A percentile compares a stretch with the other conserved stretches of the same genome.
Conservation (phyloP, 2,797 vertebrate genomes). For the Tragopan temminckii region DNA sequence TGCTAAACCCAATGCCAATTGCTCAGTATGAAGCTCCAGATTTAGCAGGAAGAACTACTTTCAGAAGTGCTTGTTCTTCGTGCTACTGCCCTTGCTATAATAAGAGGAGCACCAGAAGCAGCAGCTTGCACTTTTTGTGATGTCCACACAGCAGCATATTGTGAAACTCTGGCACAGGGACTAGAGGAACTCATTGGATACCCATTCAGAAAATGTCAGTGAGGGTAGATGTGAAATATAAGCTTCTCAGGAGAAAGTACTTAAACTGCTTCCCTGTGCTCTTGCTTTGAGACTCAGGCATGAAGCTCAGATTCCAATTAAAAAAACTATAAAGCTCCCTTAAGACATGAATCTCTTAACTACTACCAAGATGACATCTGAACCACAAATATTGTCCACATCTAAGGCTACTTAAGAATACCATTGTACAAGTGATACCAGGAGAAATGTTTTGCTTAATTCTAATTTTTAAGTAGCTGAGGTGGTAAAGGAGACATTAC, state of each 20-base stretch:
- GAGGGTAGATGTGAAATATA: neutral
- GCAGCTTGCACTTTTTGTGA: neutral
- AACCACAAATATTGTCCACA: neutral
- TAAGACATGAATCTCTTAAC: neutral
- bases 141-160: neutral
- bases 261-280: neutral
- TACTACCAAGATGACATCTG: neutral
- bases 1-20: neutral
- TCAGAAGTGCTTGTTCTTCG: neutral
- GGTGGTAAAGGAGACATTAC: neutral
- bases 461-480: neutral
- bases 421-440: neutral
- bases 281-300: neutral
- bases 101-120: neutral
- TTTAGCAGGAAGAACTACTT: neutral
- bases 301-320: neutral
- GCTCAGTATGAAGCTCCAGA: neutral
- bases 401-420: neutral
- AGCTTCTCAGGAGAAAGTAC: neutral
- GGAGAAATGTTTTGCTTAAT: neutral
- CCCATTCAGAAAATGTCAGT: neutral
- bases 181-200: neutral
- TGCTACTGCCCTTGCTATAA: rapidly evolving
- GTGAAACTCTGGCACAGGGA: neutral
- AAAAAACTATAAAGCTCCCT: neutral